Evolutionary conservation across 2,113 vertebrate species (phyloP), one percentile per base, ranked within the genome.

Genomic region (Menidia beryllina): DNA sequence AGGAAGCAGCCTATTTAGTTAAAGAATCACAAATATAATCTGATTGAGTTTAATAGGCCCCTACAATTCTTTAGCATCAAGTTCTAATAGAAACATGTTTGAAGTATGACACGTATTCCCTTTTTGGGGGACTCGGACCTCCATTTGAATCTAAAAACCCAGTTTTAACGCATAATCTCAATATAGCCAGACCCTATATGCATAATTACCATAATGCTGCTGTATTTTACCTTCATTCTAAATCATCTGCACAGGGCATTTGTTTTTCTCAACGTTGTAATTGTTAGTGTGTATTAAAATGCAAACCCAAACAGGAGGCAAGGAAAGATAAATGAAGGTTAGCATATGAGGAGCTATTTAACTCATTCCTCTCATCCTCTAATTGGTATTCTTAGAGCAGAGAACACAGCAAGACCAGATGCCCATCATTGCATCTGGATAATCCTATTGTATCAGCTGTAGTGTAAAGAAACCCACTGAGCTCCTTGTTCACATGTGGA

Each of bases 21-120:
- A 56, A 48, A 69, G 57, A 79, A 56, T 36, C 56, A 25, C 39
- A 13, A 54, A 34, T 25, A 9, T 45, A 73, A 75, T 79, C 59
- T 47, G 45, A 73, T 71, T 80, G 67, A 54, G 21, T 26, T 63
- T 20, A 60, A 59, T 38, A 55, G 55, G 51, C 21, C 0, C 1
- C 12, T 21, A 21, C 23, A 43, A 8, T 47, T 26, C 60, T 24
- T 36, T 41, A 12, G 57, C 52, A 67, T 77, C 57, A 49, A 69
- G 8, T 66, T 30, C 69, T 70, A 63, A 75, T 75, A 59, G 51
- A 61, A 83, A 81, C 78, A 72, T 58, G 81, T 45, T 83, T 66
- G 69, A 75, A 79, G 69, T 61, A 15, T 56, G 76, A 62, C 75
- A n/a, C n/a, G n/a, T n/a, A n/a, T n/a, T n/a, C n/a, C n/a, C n/a